Evolutionary conservation across 2,888 invertebrate genomes (phyloP).

Genomic region (Alloscopus bannaensis): DNA sequence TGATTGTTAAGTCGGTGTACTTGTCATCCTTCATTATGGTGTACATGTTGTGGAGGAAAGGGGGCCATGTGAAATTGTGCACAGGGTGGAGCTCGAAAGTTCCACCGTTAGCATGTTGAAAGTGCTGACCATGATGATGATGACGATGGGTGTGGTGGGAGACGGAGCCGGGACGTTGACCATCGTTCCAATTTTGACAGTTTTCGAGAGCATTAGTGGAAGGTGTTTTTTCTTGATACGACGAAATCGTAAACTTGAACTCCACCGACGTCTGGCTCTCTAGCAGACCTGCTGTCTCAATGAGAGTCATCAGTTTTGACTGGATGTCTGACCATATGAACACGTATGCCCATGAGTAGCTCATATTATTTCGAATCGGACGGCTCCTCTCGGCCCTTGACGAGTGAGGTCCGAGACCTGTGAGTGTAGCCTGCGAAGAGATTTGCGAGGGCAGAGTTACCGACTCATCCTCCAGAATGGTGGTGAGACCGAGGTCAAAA

Average conservation of each 20-base stretch:
- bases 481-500: constrained; percentile 56
- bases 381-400: neutral
- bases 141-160: neutral
- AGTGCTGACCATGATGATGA: neutral
- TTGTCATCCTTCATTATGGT: constrained; percentile 65
- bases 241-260: constrained; percentile 62
- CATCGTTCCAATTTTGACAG: constrained; percentile 35
- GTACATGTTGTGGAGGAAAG: constrained; percentile 59
- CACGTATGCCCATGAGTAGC: constrained; percentile 51
- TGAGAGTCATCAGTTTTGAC: constrained; percentile 36
- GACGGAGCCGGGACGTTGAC: neutral
- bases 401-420: neutral
- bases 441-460: constrained; percentile 61
- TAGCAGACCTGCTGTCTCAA: constrained; percentile 35
- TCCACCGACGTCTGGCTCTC: constrained; percentile 53
- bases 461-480: constrained; percentile 55
- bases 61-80: constrained; percentile 48
- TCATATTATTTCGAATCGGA: neutral
- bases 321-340: constrained; percentile 64
- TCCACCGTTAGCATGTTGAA: constrained; percentile 1
- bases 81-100: constrained; percentile 23
- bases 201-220: constrained; percentile 4
- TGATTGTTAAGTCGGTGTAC: constrained; percentile 66
- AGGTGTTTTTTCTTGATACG: constrained; percentile 44
- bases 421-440: constrained; percentile 37